Base-by-base conservation (phyloP, 2,888 invertebrate genomes). In the Sarcophaga variegata region DNA sequence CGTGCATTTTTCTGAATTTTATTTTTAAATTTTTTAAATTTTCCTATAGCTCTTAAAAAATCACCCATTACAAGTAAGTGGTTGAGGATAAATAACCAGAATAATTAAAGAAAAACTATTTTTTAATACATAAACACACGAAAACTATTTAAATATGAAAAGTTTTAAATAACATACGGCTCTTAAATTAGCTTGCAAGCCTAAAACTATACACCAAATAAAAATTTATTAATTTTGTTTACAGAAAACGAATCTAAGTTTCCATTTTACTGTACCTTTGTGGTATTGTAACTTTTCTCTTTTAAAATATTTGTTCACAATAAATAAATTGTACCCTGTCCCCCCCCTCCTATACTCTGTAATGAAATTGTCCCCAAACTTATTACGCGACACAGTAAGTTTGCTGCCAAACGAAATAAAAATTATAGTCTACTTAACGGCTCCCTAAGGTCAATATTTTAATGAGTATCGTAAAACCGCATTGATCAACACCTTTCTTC, bases 391-490 rank as follows among this genome's bases (percentile, higher is more conserved):
- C 37, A 69, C 14, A 4, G 11, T 14, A 3, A 14, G 49, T 14
- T 66, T 64, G 70, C 47, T 60, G 60, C 25, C 64, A 62, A 76
- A 72, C 71, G 60, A 72, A 83, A 80, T 64, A 67, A 71, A 37
- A 80, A 71, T 80, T 80, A 80, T 84, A 60, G 84, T 71, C 80
- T 80, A 66, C 64, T 84, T 84, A 75, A 84, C 71, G 49, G 84
- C 76, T 84, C 84, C 84, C 80, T 25, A 62, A 80, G 76, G 84
- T 72, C 84, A 84, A 84, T 84, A 80, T 80, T 84, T 84, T 84
- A 81, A 85, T 81, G 81, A 81, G 72, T 62, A 76, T 81, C 66
- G 76, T 81, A 85, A 81, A 85, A 78, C 72, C 63, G 6, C 78
- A 86, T 82, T 86, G 86, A 82, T 86, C 79, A 86, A 86, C 82